Conservation (phyloP, 2,797 vertebrate species). For the Zalophus californianus region DNA sequence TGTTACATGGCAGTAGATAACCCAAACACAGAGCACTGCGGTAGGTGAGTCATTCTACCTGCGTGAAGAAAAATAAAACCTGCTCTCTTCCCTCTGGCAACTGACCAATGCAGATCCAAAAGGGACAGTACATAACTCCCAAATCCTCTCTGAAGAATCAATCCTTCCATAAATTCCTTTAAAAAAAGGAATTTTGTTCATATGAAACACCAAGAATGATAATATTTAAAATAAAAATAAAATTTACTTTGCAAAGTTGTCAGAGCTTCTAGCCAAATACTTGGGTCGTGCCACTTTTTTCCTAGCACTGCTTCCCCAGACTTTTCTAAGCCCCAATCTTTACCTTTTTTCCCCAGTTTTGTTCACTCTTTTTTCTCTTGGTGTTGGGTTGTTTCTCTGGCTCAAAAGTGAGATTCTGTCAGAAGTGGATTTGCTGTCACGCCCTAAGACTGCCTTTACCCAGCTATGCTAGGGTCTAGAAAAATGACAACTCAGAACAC, state of each 20-base stretch:
- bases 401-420: conserved; percentile 78
- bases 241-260: not conserved
- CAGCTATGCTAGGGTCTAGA: conserved; percentile 63
- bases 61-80: not conserved
- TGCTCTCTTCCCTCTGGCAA: not conserved
- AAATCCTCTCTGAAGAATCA: not conserved
- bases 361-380: conserved; percentile 52
- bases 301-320: not conserved
- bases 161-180: not conserved
- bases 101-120: not conserved
- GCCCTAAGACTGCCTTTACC: conserved; percentile 68
- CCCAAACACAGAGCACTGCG: not conserved
- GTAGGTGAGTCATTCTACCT: not conserved
- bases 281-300: not conserved
- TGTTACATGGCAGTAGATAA: not conserved
- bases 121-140: not conserved
- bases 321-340: conserved; percentile 39
- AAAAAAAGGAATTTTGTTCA: conserved; percentile 18
- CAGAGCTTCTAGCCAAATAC: conserved; percentile 53
- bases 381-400: conserved; percentile 63
- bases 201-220: conserved; percentile 52
- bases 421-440: conserved; percentile 79
- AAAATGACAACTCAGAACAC: conserved; percentile 86
- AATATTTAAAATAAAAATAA: conserved; percentile 68
- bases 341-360: conserved; percentile 37